Percentiles rank a stretch among this genome's conserved stretches.
phyloP scores from a whole-genome alignment of 2,113 vertebrate genomes.

The Alectura lathami region DNA sequence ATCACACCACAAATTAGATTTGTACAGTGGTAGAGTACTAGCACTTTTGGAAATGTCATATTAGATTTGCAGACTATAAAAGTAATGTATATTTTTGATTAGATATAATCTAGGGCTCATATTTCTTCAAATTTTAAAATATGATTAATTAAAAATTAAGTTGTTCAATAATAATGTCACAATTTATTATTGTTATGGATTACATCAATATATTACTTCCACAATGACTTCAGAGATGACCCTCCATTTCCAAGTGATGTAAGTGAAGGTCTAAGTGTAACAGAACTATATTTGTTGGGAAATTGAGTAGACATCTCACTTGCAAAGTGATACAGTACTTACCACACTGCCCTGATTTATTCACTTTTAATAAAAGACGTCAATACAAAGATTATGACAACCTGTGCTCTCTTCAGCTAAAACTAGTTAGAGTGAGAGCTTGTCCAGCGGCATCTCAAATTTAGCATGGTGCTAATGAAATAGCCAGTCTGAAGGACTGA shows the following conservation, averaged over 20 bases:
- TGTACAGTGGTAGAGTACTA: background rate
- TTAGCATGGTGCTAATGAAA: background rate
- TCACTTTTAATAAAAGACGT: background rate
- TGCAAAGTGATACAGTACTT: background rate
- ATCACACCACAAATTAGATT: conserved; percentile 13
- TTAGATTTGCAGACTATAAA: background rate
- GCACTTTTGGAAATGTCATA: background rate
- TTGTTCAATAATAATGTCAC: background rate
- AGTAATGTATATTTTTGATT: background rate
- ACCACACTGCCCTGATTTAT: background rate
- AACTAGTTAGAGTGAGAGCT: background rate
- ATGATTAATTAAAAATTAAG: background rate
- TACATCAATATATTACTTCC: background rate
- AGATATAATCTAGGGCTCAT: background rate
- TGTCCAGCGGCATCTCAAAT: background rate
- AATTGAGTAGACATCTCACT: background rate
- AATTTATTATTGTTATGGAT: background rate
- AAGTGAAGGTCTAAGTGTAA: background rate
- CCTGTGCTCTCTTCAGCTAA: background rate
- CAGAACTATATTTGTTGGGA: background rate
- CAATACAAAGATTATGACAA: background rate
- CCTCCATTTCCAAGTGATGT: background rate
- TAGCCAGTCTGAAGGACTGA: background rate
- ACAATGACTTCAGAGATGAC: background rate
- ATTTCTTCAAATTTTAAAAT: background rate